Percentiles rank a stretch among this genome's conserved stretches.
Conservation (phyloP, 2,797 vertebrate genomes). For the Arrhamphus sclerolepis region DNA sequence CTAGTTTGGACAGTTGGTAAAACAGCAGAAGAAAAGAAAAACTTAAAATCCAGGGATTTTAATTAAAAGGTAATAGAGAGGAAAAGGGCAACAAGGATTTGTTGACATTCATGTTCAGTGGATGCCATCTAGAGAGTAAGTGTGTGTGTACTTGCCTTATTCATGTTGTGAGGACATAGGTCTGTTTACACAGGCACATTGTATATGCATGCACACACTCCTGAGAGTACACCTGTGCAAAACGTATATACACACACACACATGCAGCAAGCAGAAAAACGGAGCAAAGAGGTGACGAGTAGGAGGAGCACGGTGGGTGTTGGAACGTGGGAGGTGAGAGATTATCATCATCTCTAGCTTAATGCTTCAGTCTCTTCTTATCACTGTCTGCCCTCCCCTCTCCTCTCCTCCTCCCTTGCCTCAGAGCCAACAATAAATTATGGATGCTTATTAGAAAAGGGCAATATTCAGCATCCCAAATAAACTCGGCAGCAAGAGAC, state of each 20-base stretch:
- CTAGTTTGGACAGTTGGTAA: neutral
- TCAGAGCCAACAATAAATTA: constrained; percentile 79
- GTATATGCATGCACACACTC: neutral
- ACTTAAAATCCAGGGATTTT: constrained; percentile 51
- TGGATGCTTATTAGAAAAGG: constrained; percentile 85
- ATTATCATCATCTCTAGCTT: constrained; percentile 55
- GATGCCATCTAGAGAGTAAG: constrained; percentile 13
- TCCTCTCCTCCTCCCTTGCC: constrained; percentile 48
- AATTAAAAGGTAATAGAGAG: constrained; percentile 49
- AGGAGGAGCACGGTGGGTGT: constrained; percentile 52
- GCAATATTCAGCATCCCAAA: constrained; percentile 82
- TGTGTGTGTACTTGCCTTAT: constrained; percentile 3
- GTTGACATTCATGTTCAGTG: constrained; percentile 33
- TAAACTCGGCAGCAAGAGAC: constrained; percentile 67
- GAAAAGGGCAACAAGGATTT: constrained; percentile 59
- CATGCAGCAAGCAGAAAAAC: constrained; percentile 15
- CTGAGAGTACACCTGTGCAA: constrained; percentile 12
- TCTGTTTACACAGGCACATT: constrained; percentile 6
- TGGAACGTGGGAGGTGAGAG: constrained; percentile 57
- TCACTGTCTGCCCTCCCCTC: constrained; percentile 43
- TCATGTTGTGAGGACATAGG: neutral
- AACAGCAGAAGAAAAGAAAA: constrained; percentile 15
- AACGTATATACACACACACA: neutral
- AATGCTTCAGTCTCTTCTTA: constrained; percentile 66
- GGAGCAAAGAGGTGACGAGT: constrained; percentile 41